Base-by-base conservation (phyloP, 1,140 invertebrate genomes). In the Cephus cinctus region DNA sequence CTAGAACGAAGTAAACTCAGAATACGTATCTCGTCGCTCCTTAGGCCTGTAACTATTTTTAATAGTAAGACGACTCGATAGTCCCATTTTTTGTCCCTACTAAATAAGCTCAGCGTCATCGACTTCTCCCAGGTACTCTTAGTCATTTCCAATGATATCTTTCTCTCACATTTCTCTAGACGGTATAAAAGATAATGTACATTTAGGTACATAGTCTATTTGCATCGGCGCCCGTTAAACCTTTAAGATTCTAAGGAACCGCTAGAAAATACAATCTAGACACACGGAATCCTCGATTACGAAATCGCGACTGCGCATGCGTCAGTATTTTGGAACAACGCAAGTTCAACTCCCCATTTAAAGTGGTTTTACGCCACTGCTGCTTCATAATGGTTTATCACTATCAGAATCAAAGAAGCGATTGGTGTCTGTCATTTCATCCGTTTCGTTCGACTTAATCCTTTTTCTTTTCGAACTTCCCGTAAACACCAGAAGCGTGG, bases 91-190 rank as follows among this genome's bases (percentile, higher is more conserved):
- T 20, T 54, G n/a, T 54, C 47, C 27, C 32, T 46, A 41, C 35
- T 35, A 19, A 45, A 40, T 59, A 59, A 59, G 57, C 57, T 59
- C 56, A 48, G 47, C 54, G 45, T 36, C 30, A 47, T 39, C 25
- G 25, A 27, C 27, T 39, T 48, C 38, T 42, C 25, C 16, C 57
- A 59, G 47, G 56, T 55, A 57, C 48, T 50, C n/a, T 50, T 36
- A 15, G 46, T 43, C 39, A 31, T 44, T 8, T 27, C n/a, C 25
- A 27, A 27, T 27, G 6, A n/a, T n/a, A 27, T n/a, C n/a, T n/a
- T n/a, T n/a, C n/a, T n/a, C n/a, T n/a, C n/a, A n/a, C n/a, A 27
- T 27, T 27, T n/a, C 25, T 27, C n/a, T 6, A 27, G 25, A 8
- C n/a, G 6, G 6, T 27, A n/a, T n/a, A 27, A n/a, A 15, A 5